phyloP scores from a whole-genome alignment of 2,888 invertebrate genomes.

The Trissolcus brochymenae region DNA sequence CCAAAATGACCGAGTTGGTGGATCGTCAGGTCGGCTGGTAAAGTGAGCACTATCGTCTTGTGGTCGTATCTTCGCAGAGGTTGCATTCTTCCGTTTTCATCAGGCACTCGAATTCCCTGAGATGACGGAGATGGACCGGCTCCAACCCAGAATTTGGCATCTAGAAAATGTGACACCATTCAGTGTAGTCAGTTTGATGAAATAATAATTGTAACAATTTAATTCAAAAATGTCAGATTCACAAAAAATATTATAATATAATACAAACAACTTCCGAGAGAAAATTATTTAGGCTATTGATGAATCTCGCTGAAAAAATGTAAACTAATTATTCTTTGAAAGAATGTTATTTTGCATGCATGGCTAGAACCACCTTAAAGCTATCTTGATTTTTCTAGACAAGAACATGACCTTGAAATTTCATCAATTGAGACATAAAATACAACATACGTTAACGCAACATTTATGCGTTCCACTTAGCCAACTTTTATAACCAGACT shows the following conservation, averaged over 20 bases:
- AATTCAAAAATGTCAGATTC: too few relatives aligned
- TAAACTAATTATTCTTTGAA: too few relatives aligned
- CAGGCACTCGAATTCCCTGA: slow-evolving; percentile 90
- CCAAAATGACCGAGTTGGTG: slow-evolving; percentile 96
- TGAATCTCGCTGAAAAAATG: too few relatives aligned
- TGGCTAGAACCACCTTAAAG: neutral
- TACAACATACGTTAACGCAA: slow-evolving; percentile 10
- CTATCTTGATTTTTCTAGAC: too few relatives aligned
- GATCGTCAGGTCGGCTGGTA: slow-evolving; percentile 92
- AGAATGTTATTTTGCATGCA: neutral
- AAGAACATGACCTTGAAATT: too few relatives aligned
- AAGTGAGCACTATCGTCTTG: slow-evolving; percentile 91
- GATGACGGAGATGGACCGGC: slow-evolving; percentile 87
- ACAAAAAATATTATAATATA: too few relatives aligned
- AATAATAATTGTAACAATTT: too few relatives aligned
- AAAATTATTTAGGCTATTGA: too few relatives aligned
- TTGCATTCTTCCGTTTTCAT: slow-evolving; percentile 91
- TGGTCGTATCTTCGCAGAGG: slow-evolving; percentile 89
- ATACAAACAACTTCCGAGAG: too few relatives aligned
- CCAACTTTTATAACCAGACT: slow-evolving; percentile 10
- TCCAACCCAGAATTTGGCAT: slow-evolving; percentile 96
- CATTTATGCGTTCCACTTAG: slow-evolving; percentile 25
- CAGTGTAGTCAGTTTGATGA: too few relatives aligned
- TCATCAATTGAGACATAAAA: too few relatives aligned
- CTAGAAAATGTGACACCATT: slow-evolving; percentile 76